Percentiles rank a stretch among this genome's conserved stretches.
phyloP scores from a whole-genome alignment of 2,888 invertebrate species.

The Geophilus truncorum region DNA sequence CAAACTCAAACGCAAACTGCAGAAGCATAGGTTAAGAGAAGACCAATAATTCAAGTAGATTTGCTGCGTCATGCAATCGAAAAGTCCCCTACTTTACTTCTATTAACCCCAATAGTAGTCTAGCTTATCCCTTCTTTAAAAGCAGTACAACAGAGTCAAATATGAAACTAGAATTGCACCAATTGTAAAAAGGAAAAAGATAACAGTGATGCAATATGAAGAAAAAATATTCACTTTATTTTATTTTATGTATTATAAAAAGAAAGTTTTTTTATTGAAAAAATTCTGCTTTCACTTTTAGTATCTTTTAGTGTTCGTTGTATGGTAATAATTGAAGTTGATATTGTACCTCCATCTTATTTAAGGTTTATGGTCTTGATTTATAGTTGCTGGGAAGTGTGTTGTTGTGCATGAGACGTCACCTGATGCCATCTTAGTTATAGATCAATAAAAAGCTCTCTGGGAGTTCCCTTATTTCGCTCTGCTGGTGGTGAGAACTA shows the following conservation, averaged over 20 bases:
- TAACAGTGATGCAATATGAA: too few relatives aligned
- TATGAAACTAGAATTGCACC: too few relatives aligned
- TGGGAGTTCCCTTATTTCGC: conserved; percentile 18
- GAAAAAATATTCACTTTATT: too few relatives aligned
- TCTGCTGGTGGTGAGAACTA: neutral
- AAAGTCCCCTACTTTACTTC: neutral
- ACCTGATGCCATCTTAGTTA: conserved; percentile 25
- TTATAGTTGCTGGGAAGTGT: conserved; percentile 3
- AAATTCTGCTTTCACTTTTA: neutral
- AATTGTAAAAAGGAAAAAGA: too few relatives aligned
- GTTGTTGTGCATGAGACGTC: conserved; percentile 27
- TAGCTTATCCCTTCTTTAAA: too few relatives aligned
- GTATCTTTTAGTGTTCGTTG: neutral
- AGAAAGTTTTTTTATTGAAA: neutral
- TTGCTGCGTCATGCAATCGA: neutral
- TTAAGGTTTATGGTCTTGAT: conserved; percentile 15
- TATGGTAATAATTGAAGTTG: conserved; percentile 2
- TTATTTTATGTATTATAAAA: too few relatives aligned
- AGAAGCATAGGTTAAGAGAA: neutral
- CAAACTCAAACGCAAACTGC: neutral
- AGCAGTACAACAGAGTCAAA: too few relatives aligned
- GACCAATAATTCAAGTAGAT: neutral
- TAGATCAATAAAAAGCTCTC: conserved; percentile 13
- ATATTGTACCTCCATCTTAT: conserved; percentile 9
- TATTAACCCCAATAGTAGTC: neutral